Conservation (phyloP, 64 coral and sea anemone genomes). For the Anthopleura sola region DNA sequence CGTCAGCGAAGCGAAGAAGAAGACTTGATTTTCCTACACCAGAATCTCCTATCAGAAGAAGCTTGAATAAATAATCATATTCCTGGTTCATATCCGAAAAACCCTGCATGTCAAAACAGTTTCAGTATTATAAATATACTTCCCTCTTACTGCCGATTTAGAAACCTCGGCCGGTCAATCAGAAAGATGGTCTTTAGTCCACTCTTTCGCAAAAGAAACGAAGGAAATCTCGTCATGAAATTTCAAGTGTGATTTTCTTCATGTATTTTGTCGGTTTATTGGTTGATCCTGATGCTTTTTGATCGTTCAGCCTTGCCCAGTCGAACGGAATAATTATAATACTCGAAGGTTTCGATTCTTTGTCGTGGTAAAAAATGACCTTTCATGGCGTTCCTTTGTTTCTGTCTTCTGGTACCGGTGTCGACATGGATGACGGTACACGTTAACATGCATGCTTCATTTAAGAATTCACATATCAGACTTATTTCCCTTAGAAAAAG, state of each 20-base stretch:
- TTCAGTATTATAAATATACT: not conserved
- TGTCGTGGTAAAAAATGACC: not conserved
- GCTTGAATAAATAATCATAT: constrained; percentile 98
- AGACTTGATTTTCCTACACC: constrained; percentile 97
- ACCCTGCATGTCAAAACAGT: not conserved
- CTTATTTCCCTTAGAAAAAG: not conserved
- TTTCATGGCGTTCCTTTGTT: not conserved
- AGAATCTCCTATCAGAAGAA: constrained; percentile 93
- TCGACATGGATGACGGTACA: not conserved
- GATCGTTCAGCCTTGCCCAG: not conserved
- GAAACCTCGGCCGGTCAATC: not conserved
- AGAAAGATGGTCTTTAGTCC: not conserved
- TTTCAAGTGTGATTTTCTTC: not conserved
- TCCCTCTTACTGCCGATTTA: not conserved
- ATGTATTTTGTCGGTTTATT: not conserved
- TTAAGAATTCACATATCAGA: not conserved
- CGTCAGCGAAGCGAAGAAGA: constrained; percentile 97
- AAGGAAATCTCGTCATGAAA: not conserved
- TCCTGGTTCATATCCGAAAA: constrained; percentile 81
- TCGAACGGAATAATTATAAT: not conserved
- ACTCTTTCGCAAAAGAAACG: not conserved
- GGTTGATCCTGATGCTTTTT: not conserved
- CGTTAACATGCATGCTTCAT: not conserved
- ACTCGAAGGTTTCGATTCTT: not conserved
- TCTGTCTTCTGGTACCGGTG: not conserved